A percentile compares a stretch with the other conserved stretches of the same genome.
Evolutionary conservation across 1,140 invertebrate genomes (phyloP).

Genomic region (Pogonus chalceus): DNA sequence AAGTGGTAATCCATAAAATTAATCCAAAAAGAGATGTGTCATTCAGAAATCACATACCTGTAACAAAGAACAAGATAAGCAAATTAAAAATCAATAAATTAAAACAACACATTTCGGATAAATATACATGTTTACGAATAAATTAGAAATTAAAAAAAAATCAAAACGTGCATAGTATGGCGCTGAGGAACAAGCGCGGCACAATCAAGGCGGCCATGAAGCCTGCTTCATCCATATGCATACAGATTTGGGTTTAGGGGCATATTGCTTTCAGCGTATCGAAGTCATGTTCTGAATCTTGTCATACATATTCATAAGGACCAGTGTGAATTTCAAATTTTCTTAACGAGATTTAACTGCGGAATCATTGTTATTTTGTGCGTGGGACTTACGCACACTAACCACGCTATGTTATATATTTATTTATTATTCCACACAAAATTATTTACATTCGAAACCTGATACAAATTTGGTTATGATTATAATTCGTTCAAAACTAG

Average conservation of each 20-base stretch:
- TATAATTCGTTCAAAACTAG: too few relatives aligned
- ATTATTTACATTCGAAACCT: too few relatives aligned
- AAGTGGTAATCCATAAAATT: neutral
- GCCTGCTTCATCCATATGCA: neutral
- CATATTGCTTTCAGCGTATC: slow-evolving; percentile 1
- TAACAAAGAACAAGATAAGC: neutral
- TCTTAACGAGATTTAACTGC: slow-evolving; percentile 3
- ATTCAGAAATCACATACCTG: neutral
- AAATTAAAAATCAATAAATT: neutral
- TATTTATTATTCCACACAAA: too few relatives aligned
- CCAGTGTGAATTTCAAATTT: slow-evolving; percentile 6
- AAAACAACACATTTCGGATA: neutral
- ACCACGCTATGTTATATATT: too few relatives aligned
- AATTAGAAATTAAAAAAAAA: neutral
- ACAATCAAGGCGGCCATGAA: too few relatives aligned
- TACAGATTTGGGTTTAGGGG: neutral
- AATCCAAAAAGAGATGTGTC: neutral
- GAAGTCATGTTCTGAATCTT: slow-evolving; percentile 1
- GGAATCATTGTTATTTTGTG: too few relatives aligned
- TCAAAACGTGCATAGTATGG: neutral
- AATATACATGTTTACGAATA: neutral
- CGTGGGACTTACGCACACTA: too few relatives aligned
- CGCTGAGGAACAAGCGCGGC: too few relatives aligned
- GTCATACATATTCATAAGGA: neutral
- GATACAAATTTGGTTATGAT: too few relatives aligned